phyloP scores from a whole-genome alignment of 2,113 vertebrate species.

The Aegithalos caudatus region DNA sequence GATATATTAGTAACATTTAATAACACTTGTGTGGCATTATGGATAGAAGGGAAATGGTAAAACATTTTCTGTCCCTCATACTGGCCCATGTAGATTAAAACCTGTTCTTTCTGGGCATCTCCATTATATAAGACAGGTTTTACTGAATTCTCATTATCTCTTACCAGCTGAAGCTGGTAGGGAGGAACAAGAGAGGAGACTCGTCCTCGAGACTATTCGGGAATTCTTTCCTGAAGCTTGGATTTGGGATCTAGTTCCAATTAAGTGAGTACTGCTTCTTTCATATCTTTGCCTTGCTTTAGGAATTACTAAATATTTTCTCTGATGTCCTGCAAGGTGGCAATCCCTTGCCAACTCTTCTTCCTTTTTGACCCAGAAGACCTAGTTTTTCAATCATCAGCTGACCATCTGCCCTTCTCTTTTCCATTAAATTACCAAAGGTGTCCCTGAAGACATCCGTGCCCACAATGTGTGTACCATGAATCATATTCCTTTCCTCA shows the following conservation, averaged over 20 bases:
- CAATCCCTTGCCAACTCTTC: background rate
- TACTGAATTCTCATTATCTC: background rate
- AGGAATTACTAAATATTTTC: background rate
- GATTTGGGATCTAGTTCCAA: slow-evolving; percentile 81
- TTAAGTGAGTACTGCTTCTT: slow-evolving; percentile 72
- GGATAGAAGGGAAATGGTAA: background rate
- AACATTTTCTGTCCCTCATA: background rate
- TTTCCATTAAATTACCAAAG: background rate
- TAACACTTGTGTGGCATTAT: background rate
- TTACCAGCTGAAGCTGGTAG: background rate
- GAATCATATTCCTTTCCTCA: background rate
- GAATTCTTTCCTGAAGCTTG: slow-evolving; percentile 83
- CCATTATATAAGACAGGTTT: background rate
- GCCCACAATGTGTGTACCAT: background rate
- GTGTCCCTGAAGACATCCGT: background rate
- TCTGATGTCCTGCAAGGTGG: background rate
- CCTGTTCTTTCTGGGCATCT: background rate
- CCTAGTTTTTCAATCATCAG: background rate
- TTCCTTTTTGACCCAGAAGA: background rate
- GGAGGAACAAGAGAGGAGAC: background rate
- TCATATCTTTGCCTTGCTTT: background rate
- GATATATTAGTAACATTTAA: background rate
- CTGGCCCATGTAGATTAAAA: background rate
- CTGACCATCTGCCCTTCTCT: background rate
- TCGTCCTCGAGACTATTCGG: slow-evolving; percentile 59